phyloP scores from a whole-genome alignment of 2,113 vertebrate genomes.

The Eublepharis macularius region DNA sequence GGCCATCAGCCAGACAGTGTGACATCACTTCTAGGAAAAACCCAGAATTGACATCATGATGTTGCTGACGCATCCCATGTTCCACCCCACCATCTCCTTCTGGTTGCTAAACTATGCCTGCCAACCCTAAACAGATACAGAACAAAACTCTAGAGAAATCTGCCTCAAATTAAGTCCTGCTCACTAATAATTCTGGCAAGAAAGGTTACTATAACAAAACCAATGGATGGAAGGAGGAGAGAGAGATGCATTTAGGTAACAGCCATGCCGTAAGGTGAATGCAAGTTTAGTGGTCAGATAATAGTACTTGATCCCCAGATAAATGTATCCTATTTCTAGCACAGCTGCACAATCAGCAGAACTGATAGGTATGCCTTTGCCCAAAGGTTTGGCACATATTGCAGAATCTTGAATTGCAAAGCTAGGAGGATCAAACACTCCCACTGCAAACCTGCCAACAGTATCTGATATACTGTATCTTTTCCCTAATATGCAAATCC shows the following conservation, averaged over 20 bases:
- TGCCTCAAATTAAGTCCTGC: not conserved
- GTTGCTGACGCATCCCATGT: too few relatives aligned
- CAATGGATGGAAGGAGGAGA: not conserved
- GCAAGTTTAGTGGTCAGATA: not conserved
- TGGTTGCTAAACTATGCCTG: too few relatives aligned
- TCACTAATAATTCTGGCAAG: not conserved
- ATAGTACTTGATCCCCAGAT: not conserved
- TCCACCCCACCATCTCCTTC: too few relatives aligned
- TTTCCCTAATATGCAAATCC: not conserved
- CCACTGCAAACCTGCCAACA: not conserved
- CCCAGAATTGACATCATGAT: too few relatives aligned
- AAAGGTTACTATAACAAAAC: not conserved
- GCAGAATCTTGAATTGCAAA: not conserved
- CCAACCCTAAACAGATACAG: too few relatives aligned
- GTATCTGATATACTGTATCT: not conserved
- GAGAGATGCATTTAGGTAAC: not conserved
- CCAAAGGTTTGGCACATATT: not conserved
- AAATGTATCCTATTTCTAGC: not conserved
- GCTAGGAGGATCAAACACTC: not conserved
- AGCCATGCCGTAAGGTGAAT: not conserved
- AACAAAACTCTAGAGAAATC: not conserved
- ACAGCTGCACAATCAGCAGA: not conserved
- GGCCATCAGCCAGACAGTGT: too few relatives aligned
- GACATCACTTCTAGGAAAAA: too few relatives aligned
- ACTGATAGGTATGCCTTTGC: not conserved